These are phyloP conservation scores for Drosophila sturtevanti DNA, from an alignment of 1,140 invertebrate genomes.

Conservation along the genomic window DNA sequence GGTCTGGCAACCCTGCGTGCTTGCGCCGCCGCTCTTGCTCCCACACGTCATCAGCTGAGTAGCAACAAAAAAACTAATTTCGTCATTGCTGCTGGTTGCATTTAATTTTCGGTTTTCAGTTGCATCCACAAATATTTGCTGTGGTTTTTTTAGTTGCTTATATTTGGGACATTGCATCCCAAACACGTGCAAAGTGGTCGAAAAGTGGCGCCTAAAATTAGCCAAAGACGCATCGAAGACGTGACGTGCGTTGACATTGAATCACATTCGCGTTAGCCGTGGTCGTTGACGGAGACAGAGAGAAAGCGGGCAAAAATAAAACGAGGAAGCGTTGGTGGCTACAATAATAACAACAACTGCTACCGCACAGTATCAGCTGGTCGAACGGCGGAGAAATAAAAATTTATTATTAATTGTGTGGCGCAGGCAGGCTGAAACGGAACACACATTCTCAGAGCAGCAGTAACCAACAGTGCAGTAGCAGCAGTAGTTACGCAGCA, in stretches of 20 bases:
- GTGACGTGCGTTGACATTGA: slow-evolving; percentile 67
- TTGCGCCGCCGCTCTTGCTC: slow-evolving; percentile 53
- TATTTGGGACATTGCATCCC: slow-evolving; percentile 38
- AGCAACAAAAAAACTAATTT: slow-evolving; percentile 17
- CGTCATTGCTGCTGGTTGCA: slow-evolving; percentile 46
- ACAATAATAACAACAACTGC: slow-evolving; percentile 19
- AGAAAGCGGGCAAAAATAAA: slow-evolving; percentile 66
- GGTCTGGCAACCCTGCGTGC: slow-evolving; percentile 49
- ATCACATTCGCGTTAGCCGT: slow-evolving; percentile 54
- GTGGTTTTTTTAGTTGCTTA: not conserved
- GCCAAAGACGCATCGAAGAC: slow-evolving; percentile 28
- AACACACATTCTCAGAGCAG: slow-evolving; percentile 18
- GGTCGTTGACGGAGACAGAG: slow-evolving; percentile 23
- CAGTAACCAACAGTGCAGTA: slow-evolving; percentile 10
- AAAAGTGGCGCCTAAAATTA: slow-evolving; percentile 42
- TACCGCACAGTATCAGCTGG: slow-evolving; percentile 64
- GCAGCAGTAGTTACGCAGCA: not conserved
- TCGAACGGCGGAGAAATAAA: slow-evolving; percentile 51
- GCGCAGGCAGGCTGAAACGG: slow-evolving; percentile 19
- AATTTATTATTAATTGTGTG: slow-evolving; percentile 56
- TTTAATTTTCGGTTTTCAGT: slow-evolving; percentile 17
- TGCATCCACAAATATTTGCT: slow-evolving; percentile 36
- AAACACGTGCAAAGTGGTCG: slow-evolving; percentile 53
- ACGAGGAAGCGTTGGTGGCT: slow-evolving; percentile 59
- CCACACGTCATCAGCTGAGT: slow-evolving; percentile 71